Conservation (phyloP, 2,113 vertebrate species). For the Turdus rufiventris region DNA sequence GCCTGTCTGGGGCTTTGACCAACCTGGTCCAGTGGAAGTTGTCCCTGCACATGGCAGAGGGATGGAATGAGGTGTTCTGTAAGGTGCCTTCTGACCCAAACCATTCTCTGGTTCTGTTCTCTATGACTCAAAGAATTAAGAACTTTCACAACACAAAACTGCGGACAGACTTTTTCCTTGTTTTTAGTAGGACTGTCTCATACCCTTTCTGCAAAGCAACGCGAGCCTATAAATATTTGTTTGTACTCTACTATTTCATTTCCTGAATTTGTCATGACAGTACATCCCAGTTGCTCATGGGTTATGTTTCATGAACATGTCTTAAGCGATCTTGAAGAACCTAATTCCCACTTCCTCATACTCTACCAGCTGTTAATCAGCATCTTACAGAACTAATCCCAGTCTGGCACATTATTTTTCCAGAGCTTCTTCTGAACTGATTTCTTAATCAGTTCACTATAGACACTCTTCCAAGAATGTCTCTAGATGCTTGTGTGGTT, state of each 20-base stretch:
- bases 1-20: background rate
- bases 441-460: background rate
- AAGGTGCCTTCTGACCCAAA: background rate
- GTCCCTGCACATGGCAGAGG: background rate
- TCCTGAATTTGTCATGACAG: background rate
- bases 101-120: background rate
- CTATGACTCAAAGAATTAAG: background rate
- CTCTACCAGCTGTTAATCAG: background rate
- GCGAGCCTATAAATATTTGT: background rate
- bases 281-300: accelerated
- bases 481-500: background rate
- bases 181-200: background rate
- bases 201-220: background rate
- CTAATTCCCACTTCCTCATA: background rate
- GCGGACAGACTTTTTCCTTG: background rate
- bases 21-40: background rate
- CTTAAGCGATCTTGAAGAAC: background rate
- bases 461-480: background rate
- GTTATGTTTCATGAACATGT: background rate
- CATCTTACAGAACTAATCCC: background rate
- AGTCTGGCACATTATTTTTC: background rate
- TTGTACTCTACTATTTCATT: background rate
- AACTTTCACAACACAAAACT: background rate
- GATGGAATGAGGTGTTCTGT: background rate
- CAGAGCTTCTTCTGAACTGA: background rate